Base-by-base conservation (phyloP, 92 coral and sea anemone genomes). In the Virgularia gustaviana region DNA sequence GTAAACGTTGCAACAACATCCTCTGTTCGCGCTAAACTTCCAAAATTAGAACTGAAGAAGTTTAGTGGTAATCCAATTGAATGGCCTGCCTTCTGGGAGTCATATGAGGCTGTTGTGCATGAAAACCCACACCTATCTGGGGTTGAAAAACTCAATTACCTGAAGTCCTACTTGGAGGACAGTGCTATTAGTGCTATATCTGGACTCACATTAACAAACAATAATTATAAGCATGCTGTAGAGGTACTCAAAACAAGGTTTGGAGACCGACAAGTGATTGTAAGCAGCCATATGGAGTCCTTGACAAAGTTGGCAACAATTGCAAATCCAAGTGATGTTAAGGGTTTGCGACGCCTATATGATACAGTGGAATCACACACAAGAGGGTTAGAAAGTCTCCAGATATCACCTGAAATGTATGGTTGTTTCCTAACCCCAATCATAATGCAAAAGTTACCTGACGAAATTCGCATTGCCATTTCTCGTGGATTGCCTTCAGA, bases 251-350 rank as follows among this genome's bases (percentile, higher is more conserved):
- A 79, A 72, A 87, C 78, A 43, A 81, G 90, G 7, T 83, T 86
- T 49, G 90, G 87, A 45, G 57, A 77, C 63, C 71, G 73, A 12
- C 80, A 86, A 68, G 70, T 51, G 20, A 60, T 82, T 70, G 78
- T 83, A 25, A 76, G 74, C 76, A 83, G 87, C 36, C 73, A 86
- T 74, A 86, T 86, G 90, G 90, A 86, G 52, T 63, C 85, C 2
- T 62, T 86, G 47, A 27, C 74, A 35, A 86, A 83, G 49, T 67
- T 86, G 34, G 79, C 87, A 58, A 30, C 86, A 6, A 52, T 52
- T 22, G 28, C 58, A 52, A 8, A 12, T 28, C 3, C 28, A 22
- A 33, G 58, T 3, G 83, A 86, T n/a, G 63, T 78, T 39, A 82
- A 71, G 57, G 53, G 60, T 42, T 57, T 86, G 49, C 67, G 85